Evolutionary conservation across 2,113 vertebrate species (phyloP).

Genomic region (Callipepla squamata): DNA sequence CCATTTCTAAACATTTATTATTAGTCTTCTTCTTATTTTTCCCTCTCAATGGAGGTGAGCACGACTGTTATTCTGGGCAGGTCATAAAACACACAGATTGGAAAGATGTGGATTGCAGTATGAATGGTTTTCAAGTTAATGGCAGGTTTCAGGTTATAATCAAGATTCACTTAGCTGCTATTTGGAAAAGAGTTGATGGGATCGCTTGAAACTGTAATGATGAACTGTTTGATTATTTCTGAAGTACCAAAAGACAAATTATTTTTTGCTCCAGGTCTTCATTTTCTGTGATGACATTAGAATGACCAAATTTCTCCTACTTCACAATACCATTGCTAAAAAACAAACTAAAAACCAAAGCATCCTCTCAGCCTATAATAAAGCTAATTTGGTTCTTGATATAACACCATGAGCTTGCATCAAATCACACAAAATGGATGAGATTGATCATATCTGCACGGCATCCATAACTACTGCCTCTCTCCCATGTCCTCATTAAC

Average conservation of each 20-base stretch:
- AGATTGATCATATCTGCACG: background rate
- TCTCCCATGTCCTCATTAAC: background rate
- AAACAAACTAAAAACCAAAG: background rate
- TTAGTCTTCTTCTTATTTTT: background rate
- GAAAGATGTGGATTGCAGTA: background rate
- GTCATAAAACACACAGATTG: background rate
- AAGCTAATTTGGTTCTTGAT: background rate
- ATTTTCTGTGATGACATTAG: conserved; percentile 1
- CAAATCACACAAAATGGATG: background rate
- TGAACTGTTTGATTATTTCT: conserved; percentile 1
- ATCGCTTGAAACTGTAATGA: background rate
- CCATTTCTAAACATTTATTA: too few species aligned
- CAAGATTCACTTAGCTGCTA: background rate
- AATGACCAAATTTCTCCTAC: background rate
- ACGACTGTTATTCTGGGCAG: background rate
- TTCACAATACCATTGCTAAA: background rate
- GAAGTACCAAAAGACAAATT: background rate
- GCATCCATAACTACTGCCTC: background rate
- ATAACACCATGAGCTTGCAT: background rate
- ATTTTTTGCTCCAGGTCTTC: background rate
- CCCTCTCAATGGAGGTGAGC: background rate
- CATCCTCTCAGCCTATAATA: background rate
- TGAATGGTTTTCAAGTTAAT: background rate
- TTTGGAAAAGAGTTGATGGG: background rate
- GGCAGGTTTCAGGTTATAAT: background rate